Base-by-base conservation (phyloP, 2,888 invertebrate genomes). In the Smittia sp. region DNA sequence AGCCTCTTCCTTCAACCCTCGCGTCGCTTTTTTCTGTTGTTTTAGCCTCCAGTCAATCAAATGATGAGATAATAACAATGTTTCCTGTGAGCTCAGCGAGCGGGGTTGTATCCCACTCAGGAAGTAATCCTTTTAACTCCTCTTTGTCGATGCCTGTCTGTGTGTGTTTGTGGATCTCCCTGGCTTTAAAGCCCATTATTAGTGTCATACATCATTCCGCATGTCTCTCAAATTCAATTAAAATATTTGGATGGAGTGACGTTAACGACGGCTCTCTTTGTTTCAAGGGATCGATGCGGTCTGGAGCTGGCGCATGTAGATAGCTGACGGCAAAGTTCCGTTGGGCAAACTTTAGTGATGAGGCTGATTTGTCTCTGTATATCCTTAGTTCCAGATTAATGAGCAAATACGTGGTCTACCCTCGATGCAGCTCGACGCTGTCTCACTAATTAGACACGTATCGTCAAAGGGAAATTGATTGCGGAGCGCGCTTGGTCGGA, bases 11-110 rank as follows among this genome's bases (percentile, higher is more conserved):
- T 20, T 20, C 22, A 18, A 4, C 58, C 9, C 22, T 58, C 58
- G 15, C 58, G n/a, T 58, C 15, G 58, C 1, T 18, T 20, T 18
- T 58, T 58, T 20, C 20, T 58, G 18, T 18, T 18, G 9, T 18
- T 58, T 58, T 58, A 18, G 18, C 58, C 22, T 58, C 58, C 20
- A 58, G 58, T 58, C 22, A 58, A 58, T 58, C 58, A 58, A 58
- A 18, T 58, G 58, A 58, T 58, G 58, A 58, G 58, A 58, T 58
- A 58, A 58, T 20, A 58, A 58, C 58, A 58, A 20, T 11, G 20
- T n/a, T 20, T 18, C 18, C 58, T 18, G 20, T 46, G 15, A 46
- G n/a, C 11, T 46, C n/a, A 46, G 15, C 46, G 58, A n/a, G n/a
- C 32, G 9, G 58, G 58, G 18, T 4, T 46, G n/a, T 13, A 46